A percentile compares a stretch with the other conserved stretches of the same genome.
Evolutionary conservation across 2,888 invertebrate genomes (phyloP).

Genomic region (Geotrupes spiniger): DNA sequence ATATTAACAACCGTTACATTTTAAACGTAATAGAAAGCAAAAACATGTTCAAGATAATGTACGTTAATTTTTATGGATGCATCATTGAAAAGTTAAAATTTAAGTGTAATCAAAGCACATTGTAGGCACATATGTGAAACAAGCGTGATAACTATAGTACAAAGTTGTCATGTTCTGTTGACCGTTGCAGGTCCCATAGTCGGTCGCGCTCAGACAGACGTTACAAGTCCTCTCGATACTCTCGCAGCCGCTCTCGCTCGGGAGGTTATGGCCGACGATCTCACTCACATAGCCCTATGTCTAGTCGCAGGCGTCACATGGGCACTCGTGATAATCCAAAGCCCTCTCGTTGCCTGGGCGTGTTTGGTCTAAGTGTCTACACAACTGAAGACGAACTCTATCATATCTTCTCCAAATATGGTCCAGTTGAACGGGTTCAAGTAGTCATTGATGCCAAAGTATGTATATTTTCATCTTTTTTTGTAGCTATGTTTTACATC

Average conservation of each 20-base stretch:
- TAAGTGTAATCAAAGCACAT: no score
- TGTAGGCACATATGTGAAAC: no score
- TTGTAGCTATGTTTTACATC: not conserved
- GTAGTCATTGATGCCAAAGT: slow-evolving; percentile 96
- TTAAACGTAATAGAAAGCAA: no score
- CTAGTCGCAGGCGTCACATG: slow-evolving; percentile 72
- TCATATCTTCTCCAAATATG: slow-evolving; percentile 90
- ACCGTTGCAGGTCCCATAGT: slow-evolving; percentile 54
- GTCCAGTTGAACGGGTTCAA: slow-evolving; percentile 88
- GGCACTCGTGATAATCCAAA: slow-evolving; percentile 85
- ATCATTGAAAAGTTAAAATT: no score
- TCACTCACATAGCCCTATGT: slow-evolving; percentile 79
- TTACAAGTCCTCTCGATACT: slow-evolving; percentile 58
- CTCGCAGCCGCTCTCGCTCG: slow-evolving; percentile 60
- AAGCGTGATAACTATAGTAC: not conserved
- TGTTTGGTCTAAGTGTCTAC: slow-evolving; percentile 90
- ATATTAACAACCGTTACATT: no score
- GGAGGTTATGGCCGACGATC: slow-evolving; percentile 60
- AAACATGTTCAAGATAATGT: no score
- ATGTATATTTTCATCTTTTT: slow-evolving; percentile 30
- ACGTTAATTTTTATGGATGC: no score
- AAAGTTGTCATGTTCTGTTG: slow-evolving; percentile 9
- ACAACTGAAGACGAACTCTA: slow-evolving; percentile 90
- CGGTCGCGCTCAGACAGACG: slow-evolving; percentile 59
- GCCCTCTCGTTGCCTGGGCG: slow-evolving; percentile 86